A percentile compares a stretch with the other conserved stretches of the same genome.
Conservation (phyloP, 1,140 invertebrate genomes). For the Cydia strobilella region DNA sequence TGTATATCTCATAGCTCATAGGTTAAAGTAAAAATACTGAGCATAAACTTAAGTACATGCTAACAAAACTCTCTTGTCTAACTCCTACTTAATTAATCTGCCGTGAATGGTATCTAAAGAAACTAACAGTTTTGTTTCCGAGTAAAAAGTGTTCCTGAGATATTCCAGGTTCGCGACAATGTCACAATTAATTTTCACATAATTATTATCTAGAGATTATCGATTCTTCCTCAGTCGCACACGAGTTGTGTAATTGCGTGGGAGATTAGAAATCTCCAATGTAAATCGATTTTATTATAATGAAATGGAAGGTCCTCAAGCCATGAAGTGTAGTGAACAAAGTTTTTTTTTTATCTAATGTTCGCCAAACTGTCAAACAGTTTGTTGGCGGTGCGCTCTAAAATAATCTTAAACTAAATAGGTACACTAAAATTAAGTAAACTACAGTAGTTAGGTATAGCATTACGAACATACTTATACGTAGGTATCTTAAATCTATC, state of each 20-base stretch:
- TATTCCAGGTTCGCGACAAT: conserved; percentile 16
- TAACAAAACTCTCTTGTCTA: background rate
- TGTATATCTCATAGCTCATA: too few relatives aligned
- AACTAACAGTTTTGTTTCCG: conserved; percentile 12
- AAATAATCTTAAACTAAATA: too few relatives aligned
- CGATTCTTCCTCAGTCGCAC: conserved; percentile 18
- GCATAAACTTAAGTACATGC: background rate
- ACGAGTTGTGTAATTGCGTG: conserved; percentile 23
- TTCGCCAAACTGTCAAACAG: too few relatives aligned
- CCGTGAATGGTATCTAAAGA: background rate
- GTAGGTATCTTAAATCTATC: too few relatives aligned
- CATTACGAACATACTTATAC: too few relatives aligned
- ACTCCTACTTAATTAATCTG: background rate
- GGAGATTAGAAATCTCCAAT: conserved; percentile 19
- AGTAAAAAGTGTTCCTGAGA: conserved; percentile 9
- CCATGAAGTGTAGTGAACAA: background rate
- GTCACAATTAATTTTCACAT: conserved; percentile 18
- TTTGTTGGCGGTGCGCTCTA: too few relatives aligned
- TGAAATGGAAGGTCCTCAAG: conserved; percentile 6
- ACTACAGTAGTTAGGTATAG: too few relatives aligned
- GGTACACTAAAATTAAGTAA: too few relatives aligned
- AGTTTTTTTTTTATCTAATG: too few relatives aligned
- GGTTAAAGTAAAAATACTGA: background rate
- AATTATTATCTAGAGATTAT: conserved; percentile 23
- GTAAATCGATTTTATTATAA: conserved; percentile 18